Base-by-base conservation (phyloP, 2,113 vertebrate species). In the Nothocercus julius region DNA sequence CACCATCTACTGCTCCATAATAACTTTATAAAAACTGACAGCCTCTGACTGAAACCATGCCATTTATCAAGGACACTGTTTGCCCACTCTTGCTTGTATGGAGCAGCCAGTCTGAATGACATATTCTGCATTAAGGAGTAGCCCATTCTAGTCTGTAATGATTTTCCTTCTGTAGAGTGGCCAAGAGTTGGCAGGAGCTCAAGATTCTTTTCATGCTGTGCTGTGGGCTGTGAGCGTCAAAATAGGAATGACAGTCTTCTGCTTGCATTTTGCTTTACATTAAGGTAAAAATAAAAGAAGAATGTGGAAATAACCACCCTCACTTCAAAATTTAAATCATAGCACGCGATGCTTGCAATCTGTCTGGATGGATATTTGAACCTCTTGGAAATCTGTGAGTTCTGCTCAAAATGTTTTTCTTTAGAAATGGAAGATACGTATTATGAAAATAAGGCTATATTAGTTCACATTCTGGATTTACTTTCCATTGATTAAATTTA, bases 1-100 rank as follows among this genome's bases (percentile, higher is more conserved):
- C 81, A 91, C 82, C 78, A 89, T 87, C 93, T 95, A 11, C 87
- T 79, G 87, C 78, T 53, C 34, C 28, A 44, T 59, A 32, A 45
- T 21, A 53, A 70, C 54, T 74, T 84, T 56, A 5, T 53, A 38
- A 34, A 72, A 91, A 42, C 17, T 38, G 18, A 47, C 20, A 63
- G 22, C 4, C 4, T 84, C 32, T 56, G 30, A 32, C 77, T 66
- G 36, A 78, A 86, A 59, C 42, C 0, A 0, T 18, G 12, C 19
- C 53, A 28, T 9, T 70, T 5, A 53, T 58, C 44, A 40, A 4
- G 6, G 81, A n/a, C 36, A 24, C 9, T 3, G 11, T 88, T 86
- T 90, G 38, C 1, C 0, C 58, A 32, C 3, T 30, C 9, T 62
- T 74, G 47, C 16, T 62, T 32, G 5, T 6, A 66, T 17, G 28